Conservation (phyloP, 2,888 invertebrate species). For the Papilio protenor region DNA sequence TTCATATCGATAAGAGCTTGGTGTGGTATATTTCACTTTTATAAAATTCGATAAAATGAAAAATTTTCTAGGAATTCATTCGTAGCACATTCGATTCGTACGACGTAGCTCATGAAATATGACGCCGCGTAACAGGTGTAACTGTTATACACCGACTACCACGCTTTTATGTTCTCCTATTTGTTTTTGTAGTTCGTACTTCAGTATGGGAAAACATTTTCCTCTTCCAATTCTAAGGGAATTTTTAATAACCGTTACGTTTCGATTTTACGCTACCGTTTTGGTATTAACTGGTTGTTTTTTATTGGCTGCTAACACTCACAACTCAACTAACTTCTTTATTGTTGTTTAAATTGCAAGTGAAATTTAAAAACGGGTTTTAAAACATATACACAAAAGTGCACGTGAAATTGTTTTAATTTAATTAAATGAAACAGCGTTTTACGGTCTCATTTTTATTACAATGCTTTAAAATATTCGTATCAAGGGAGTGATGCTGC, state of each 20-base stretch:
- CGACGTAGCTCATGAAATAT: slow-evolving; percentile 53
- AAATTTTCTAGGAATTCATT: slow-evolving; percentile 47
- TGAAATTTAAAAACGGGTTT: background rate
- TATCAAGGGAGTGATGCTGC: slow-evolving; percentile 45
- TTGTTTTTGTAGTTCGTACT: slow-evolving; percentile 47
- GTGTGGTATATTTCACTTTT: slow-evolving; percentile 20
- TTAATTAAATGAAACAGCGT: slow-evolving; percentile 11
- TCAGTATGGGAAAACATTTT: slow-evolving; percentile 32
- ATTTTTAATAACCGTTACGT: slow-evolving; percentile 35
- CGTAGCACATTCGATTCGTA: slow-evolving; percentile 48
- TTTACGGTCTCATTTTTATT: slow-evolving; percentile 14
- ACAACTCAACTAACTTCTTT: background rate
- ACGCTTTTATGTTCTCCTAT: slow-evolving; percentile 53
- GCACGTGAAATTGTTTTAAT: slow-evolving; percentile 15
- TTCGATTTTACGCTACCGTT: slow-evolving; percentile 7
- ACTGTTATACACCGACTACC: slow-evolving; percentile 50
- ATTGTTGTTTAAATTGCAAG: background rate
- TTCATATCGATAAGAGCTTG: slow-evolving; percentile 19
- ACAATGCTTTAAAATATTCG: slow-evolving; percentile 19
- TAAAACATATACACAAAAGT: background rate
- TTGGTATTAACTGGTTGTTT: slow-evolving; percentile 1
- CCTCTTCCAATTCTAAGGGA: slow-evolving; percentile 17
- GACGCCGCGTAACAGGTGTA: slow-evolving; percentile 61
- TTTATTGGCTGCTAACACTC: background rate
- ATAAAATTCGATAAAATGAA: slow-evolving; percentile 33